Percentiles rank a stretch among this genome's conserved stretches.
phyloP scores from a whole-genome alignment of 2,113 vertebrate species.

The Paedocypris sp. region DNA sequence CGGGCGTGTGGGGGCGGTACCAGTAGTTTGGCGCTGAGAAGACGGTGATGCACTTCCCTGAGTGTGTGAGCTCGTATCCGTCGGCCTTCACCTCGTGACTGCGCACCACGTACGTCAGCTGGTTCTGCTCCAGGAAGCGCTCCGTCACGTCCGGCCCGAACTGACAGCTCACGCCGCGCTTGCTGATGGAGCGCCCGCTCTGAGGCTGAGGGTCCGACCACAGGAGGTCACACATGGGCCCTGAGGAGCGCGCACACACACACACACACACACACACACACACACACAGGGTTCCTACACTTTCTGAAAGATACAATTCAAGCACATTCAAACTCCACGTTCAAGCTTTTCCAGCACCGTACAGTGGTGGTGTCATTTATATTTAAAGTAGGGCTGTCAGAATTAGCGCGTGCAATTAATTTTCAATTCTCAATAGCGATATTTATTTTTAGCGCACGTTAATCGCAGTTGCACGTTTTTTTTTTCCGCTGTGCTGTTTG shows the following conservation, averaged over 20 bases:
- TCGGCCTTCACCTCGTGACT: conserved; percentile 91
- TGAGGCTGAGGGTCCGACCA: conserved; percentile 86
- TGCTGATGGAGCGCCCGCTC: conserved; percentile 81
- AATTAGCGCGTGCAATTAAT: no score
- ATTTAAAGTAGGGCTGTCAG: no score
- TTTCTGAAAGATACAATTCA: no score
- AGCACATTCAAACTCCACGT: no score
- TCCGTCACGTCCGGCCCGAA: conserved; percentile 84
- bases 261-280: neutral
- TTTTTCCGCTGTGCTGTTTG: no score
- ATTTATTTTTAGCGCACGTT: no score
- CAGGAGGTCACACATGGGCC: conserved; percentile 89
- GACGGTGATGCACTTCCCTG: conserved; percentile 86
- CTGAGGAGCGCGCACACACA: conserved; percentile 40
- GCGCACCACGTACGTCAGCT: conserved; percentile 80
- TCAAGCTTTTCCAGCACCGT: no score
- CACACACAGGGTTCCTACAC: neutral
- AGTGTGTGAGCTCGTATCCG: conserved; percentile 88
- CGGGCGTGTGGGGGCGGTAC: conserved; percentile 50
- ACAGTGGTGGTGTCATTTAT: no score
- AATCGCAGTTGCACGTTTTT: no score
- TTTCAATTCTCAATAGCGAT: no score
- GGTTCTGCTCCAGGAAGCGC: conserved; percentile 80
- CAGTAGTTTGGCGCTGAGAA: conserved; percentile 97
- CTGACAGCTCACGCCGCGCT: conserved; percentile 88